Evolutionary conservation across 2,113 vertebrate genomes (phyloP), one percentile per base, ranked within the genome.

Genomic region (Typhlomys cinereus): DNA sequence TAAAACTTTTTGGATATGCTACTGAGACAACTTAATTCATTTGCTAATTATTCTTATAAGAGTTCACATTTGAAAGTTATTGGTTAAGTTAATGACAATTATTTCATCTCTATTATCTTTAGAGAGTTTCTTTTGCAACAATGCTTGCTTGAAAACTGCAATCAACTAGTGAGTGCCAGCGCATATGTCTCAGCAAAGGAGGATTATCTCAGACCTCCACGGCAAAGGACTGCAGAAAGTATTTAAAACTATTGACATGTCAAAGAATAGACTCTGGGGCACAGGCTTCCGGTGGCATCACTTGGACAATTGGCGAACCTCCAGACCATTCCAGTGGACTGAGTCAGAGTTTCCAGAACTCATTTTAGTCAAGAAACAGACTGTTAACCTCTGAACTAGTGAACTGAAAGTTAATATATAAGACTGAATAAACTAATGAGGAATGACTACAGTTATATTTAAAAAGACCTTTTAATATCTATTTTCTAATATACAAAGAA

Each of bases 331-430:
- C 52, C 86, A 94, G 27, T 15, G 46, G 39, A 90, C 57, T 94
- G 81, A 96, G 76, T 95, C 92, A 96, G 67, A 95, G 90, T 88
- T 88, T 93, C 88, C 83, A 84, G 34, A 95, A 90, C 83, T 52
- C 78, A 81, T 95, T 93, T 93, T 88, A 78, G 54, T 78, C 23
- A 13, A 93, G 50, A 94, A 69, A 67, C 21, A 23, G 50, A 90
- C 52, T 59, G 83, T 52, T 83, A 93, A 90, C 54, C 25, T 69
- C 85, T 85, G 31, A 93, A 69, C 31, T 50, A 94, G 50, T 70
- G 59, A 95, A 93, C 90, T 59, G 14, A 94, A 48, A 88, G 85
- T 87, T 62, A 96, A 92, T 91, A 84, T 31, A 85, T 4, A 88
- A 15, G 44, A 82, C n/a, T 90, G 57, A 93, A 92, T 70, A 21